phyloP scores from a whole-genome alignment of 2,797 vertebrate genomes.

The Falco cherrug region DNA sequence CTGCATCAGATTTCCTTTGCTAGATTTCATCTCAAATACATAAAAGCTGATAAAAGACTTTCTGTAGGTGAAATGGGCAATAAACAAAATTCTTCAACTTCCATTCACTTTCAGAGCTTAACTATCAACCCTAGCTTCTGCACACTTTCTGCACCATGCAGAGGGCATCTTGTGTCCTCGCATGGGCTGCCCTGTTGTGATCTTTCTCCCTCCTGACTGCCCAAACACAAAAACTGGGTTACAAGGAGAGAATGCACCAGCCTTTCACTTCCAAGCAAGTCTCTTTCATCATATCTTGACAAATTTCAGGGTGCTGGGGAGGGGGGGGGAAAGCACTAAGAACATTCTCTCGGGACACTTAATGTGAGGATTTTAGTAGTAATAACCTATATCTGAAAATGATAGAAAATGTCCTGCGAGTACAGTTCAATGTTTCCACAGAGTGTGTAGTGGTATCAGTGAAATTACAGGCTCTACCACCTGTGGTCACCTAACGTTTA shows the following conservation, averaged over 20 bases:
- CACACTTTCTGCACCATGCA: not conserved
- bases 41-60: not conserved
- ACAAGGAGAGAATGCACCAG: not conserved
- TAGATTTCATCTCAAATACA: not conserved
- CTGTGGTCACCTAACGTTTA: not conserved
- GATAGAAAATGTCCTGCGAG: not conserved
- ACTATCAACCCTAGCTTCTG: not conserved
- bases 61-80: not conserved
- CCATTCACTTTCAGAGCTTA: not conserved
- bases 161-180: not conserved
- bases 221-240: not conserved
- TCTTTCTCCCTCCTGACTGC: not conserved
- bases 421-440: not conserved
- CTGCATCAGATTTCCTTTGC: not conserved
- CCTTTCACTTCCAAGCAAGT: not conserved
- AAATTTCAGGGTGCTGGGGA: not conserved
- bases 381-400: not conserved
- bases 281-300: not conserved
- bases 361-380: not conserved
- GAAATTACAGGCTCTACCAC: not conserved
- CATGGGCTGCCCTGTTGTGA: not conserved
- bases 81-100: not conserved
- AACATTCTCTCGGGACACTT: not conserved
- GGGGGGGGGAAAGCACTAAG: not conserved
- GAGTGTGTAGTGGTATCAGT: not conserved